phyloP scores from a whole-genome alignment of 2,797 vertebrate genomes.

The Xerus rutilus region DNA sequence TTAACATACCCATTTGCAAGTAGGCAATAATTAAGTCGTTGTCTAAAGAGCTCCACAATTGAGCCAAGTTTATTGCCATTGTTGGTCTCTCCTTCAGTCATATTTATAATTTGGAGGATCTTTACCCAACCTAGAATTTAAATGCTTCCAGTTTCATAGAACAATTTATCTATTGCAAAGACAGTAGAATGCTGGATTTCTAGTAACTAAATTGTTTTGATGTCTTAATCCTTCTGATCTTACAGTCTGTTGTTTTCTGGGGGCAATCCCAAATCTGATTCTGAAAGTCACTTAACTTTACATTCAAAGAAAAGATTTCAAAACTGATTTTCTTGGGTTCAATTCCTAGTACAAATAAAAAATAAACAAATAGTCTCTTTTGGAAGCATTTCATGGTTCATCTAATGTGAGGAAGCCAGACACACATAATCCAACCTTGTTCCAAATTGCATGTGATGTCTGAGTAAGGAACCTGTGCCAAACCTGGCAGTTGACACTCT shows the following conservation, averaged over 20 bases:
- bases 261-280: conserved; percentile 64
- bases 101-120: neutral
- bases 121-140: conserved; percentile 8
- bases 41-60: neutral
- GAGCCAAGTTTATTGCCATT: neutral
- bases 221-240: conserved; percentile 58
- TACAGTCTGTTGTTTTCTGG: conserved; percentile 59
- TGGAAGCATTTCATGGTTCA: neutral
- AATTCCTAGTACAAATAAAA: too few relatives aligned
- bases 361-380: neutral
- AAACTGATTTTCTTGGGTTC: neutral
- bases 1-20: neutral
- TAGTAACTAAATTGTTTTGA: conserved; percentile 55
- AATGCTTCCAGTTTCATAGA: neutral
- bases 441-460: conserved; percentile 20
- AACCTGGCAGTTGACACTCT: neutral
- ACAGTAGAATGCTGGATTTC: conserved; percentile 55
- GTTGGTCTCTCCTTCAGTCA: neutral
- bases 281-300: conserved; percentile 69
- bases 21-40: neutral
- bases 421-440: neutral
- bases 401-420: neutral
- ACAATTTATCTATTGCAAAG: conserved; percentile 38
- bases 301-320: conserved; percentile 36
- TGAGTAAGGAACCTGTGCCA: neutral